Base-by-base conservation (phyloP, 2,888 invertebrate species). In the Chalcis sispes region DNA sequence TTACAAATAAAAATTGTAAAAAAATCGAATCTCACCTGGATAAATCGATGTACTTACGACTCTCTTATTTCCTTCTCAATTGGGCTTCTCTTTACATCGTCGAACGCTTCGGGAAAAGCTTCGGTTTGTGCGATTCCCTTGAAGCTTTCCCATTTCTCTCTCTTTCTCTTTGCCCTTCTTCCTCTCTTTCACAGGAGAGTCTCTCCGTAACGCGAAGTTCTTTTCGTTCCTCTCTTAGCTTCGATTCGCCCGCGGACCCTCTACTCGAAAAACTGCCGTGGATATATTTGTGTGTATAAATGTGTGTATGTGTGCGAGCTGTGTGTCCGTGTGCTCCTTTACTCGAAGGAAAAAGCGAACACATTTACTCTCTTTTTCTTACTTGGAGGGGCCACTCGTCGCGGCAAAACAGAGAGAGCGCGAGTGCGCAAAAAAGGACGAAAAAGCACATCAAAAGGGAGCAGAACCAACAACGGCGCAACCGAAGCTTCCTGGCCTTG, bases 371-470 rank as follows among this genome's bases (percentile, higher is more conserved):
- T n/a, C n/a, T n/a, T n/a, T n/a, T n/a, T n/a, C n/a, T n/a, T n/a
- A 15, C 27, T 13, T 13, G 10, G 48, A 59, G 64, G 64, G 56
- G 72, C 72, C 70, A 70, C 70, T 70, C 70, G 40, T 70, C 61
- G 61, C 20, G 29, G 56, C 42, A 48, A 72, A 66, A 72, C 72
- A 58, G 42, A 56, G 32, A 40, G 4, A 23, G 15, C 54, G 48
- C 29, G 32, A 42, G 54, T 23, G 40, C 2, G 15, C 46, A 46
- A 48, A 25, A 50, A 50, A n/a, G 71, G 42, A 54, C 18, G 64
- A 64, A 73, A 67, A 69, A 67, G 74, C 62, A 74, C 74, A 74
- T 74, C 74, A 74, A 67, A 74, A 61, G 73, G 59, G 32, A n/a
- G n/a, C n/a, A n/a, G n/a, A n/a, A n/a, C n/a, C n/a, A n/a, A n/a